Conservation (phyloP, 2,113 vertebrate species). For the Nannospalax galili region DNA sequence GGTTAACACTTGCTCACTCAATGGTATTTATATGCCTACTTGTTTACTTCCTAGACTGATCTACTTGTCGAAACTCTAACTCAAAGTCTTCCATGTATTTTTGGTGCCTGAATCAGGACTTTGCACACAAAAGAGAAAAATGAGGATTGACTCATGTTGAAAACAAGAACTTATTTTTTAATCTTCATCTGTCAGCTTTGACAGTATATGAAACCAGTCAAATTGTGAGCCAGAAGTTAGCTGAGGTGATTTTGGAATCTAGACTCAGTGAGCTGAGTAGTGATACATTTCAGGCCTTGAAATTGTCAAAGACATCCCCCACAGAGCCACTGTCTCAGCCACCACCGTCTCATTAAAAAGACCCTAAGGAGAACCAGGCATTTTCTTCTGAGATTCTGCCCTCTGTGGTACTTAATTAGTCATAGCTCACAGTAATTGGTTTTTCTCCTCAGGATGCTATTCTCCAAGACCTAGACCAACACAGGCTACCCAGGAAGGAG, state of each 20-base stretch:
- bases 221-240: not conserved
- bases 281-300: constrained; percentile 15
- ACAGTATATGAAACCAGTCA: not conserved
- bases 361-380: not conserved
- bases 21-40: not conserved
- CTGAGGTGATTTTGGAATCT: not conserved
- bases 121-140: constrained; percentile 39
- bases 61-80: not conserved
- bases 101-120: not conserved
- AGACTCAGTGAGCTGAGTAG: not conserved
- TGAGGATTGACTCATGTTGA: not conserved
- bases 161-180: constrained; percentile 32
- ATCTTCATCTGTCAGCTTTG: not conserved
- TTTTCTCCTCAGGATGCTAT: constrained; percentile 46
- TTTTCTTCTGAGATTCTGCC: constrained; percentile 43
- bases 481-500: not conserved
- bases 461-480: not conserved
- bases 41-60: not conserved
- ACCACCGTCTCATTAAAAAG: constrained; percentile 1
- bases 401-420: constrained; percentile 56
- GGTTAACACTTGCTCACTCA: not conserved
- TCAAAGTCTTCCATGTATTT: not conserved
- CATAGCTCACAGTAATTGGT: not conserved
- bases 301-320: not conserved
- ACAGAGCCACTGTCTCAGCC: not conserved